These are phyloP conservation scores for Anoplophora glabripennis DNA, from an alignment of 1,140 invertebrate species.

Conservation along the genomic window DNA sequence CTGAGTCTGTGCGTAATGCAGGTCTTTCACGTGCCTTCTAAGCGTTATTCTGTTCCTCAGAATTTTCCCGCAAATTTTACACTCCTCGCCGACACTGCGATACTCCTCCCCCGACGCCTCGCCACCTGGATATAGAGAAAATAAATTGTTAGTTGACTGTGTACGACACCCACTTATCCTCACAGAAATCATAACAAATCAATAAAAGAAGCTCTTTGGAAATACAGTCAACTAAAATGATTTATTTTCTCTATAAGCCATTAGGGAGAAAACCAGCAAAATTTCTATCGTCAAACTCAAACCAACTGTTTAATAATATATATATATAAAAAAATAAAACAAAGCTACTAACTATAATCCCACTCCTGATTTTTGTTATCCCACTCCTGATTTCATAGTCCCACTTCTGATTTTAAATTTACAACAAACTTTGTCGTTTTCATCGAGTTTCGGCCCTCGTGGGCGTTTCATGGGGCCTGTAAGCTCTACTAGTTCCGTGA, in stretches of 20 bases:
- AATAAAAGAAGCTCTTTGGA: slow-evolving; percentile 17
- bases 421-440: too few relatives aligned
- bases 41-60: slow-evolving; percentile 36
- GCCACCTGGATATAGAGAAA: slow-evolving; percentile 30
- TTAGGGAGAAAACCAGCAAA: too few relatives aligned
- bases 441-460: too few relatives aligned
- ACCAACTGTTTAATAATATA: not conserved
- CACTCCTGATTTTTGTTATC: too few relatives aligned
- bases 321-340: not conserved
- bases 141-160: slow-evolving; percentile 33
- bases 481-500: slow-evolving; percentile 34
- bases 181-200: slow-evolving; percentile 5
- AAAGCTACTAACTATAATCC: not conserved
- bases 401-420: too few relatives aligned
- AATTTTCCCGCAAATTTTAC: slow-evolving; percentile 36
- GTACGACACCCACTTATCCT: not conserved
- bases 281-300: not conserved
- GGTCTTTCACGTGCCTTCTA: slow-evolving; percentile 35
- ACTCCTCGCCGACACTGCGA: slow-evolving; percentile 18
- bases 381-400: too few relatives aligned
- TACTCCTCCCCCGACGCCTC: too few relatives aligned
- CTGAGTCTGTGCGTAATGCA: slow-evolving; percentile 40
- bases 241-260: slow-evolving; percentile 32
- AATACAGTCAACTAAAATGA: slow-evolving; percentile 30
- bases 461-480: too few relatives aligned